Percentiles rank a stretch among this genome's conserved stretches.
These are phyloP conservation scores for Nezara viridula DNA, from an alignment of 2,888 invertebrate species.

Conservation along the genomic window DNA sequence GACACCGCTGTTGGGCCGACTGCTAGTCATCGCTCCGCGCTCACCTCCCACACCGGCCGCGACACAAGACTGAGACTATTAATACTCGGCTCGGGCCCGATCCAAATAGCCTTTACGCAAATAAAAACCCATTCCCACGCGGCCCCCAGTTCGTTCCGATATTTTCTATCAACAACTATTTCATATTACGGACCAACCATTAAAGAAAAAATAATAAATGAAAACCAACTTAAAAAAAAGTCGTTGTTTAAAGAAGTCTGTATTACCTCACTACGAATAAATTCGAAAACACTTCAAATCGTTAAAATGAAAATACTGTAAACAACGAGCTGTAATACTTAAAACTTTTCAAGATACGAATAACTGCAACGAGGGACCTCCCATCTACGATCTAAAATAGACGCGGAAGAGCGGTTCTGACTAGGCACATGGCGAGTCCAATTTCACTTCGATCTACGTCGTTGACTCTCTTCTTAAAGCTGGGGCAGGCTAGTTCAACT, in stretches of 20 bases:
- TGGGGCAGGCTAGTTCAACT: no score
- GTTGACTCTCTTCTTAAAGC: no score
- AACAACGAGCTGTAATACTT: no score
- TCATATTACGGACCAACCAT: neutral
- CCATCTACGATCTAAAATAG: slow-evolving; percentile 20
- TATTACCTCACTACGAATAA: no score
- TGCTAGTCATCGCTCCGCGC: slow-evolving; percentile 52
- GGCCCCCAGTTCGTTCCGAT: neutral
- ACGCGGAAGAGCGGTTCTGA: neutral
- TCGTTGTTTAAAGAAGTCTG: no score
- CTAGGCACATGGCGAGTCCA: no score
- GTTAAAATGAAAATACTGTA: no score
- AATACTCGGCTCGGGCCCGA: slow-evolving; percentile 63
- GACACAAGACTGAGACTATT: slow-evolving; percentile 53
- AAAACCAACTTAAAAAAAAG: accelerated
- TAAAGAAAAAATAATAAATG: neutral
- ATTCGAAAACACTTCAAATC: neutral
- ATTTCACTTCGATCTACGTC: no score
- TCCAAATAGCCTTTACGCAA: slow-evolving; percentile 67
- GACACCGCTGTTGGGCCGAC: slow-evolving; percentile 63
- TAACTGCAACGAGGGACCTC: no score
- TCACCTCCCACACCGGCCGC: slow-evolving; percentile 51
- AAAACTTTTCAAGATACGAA: no score
- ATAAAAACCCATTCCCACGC: slow-evolving; percentile 61
- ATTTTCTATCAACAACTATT: neutral